Conservation (phyloP, 2,888 invertebrate genomes). For the Calliopum simillimum region DNA sequence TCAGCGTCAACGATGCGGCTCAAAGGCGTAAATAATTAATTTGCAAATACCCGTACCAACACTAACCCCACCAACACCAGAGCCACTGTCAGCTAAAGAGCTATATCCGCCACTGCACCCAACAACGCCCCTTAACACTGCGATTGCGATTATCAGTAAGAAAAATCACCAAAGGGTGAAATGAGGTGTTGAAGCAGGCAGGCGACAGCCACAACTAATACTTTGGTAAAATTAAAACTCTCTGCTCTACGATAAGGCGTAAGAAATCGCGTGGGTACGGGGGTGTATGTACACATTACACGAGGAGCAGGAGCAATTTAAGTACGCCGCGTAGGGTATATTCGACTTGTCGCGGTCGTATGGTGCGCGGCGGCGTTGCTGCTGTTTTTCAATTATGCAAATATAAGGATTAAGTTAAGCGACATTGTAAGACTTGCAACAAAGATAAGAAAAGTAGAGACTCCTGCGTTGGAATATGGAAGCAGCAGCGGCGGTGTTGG, state of each 20-base stretch:
- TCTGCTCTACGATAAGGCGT: not conserved
- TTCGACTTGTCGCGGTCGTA: not conserved
- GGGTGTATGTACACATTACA: no score
- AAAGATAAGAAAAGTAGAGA: not conserved
- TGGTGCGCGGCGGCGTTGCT: slow-evolving; percentile 30
- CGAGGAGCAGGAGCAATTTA: not conserved
- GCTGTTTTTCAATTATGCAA: slow-evolving; percentile 63
- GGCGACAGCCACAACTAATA: slow-evolving; percentile 3
- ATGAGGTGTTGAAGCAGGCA: not conserved
- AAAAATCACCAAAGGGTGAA: not conserved
- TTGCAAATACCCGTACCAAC: slow-evolving; percentile 37
- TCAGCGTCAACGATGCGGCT: no score
- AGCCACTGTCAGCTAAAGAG: no score
- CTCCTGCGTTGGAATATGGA: no score
- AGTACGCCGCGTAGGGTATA: not conserved
- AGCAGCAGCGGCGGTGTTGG: no score
- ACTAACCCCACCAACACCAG: no score
- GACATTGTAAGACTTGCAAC: slow-evolving; percentile 34
- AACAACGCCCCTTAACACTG: no score
- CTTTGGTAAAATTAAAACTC: slow-evolving; percentile 10
- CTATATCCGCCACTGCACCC: no score
- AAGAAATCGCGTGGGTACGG: no score
- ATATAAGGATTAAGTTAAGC: slow-evolving; percentile 60
- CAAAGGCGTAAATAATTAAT: slow-evolving; percentile 58
- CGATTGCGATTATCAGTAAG: not conserved